Conservation (phyloP, 37 sponge, comb jelly and placozoan species). For the Crambe crambe region DNA sequence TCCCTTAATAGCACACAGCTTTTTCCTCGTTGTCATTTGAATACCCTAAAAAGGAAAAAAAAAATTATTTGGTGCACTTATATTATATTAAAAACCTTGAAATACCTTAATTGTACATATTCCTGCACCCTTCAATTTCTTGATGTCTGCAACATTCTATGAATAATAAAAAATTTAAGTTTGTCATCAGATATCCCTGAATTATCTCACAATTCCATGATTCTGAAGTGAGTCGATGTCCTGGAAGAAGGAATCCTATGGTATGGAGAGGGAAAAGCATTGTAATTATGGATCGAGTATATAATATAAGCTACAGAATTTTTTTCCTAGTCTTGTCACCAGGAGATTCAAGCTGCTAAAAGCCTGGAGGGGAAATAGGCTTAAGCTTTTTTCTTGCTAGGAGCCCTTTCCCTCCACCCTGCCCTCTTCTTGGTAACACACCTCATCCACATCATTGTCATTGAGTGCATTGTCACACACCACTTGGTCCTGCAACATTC, state of each 20-base stretch:
- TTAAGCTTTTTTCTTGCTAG: too few relatives aligned
- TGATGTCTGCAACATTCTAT: slow-evolving; percentile 97
- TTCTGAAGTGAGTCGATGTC: slow-evolving; percentile 93
- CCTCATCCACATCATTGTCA: slow-evolving; percentile 51
- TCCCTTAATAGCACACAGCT: slow-evolving; percentile 90
- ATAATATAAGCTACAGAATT: too few relatives aligned
- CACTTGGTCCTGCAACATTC: slow-evolving; percentile 57
- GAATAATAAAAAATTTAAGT: not conserved
- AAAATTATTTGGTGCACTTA: not conserved
- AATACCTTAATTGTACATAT: slow-evolving; percentile 94
- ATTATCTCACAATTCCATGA: slow-evolving; percentile 89
- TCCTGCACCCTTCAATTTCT: slow-evolving; percentile 95
- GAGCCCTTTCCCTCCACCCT: too few relatives aligned
- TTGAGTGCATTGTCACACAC: slow-evolving; percentile 43
- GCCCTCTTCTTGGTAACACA: too few relatives aligned
- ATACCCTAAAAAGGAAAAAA: slow-evolving; percentile 66
- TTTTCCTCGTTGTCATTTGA: slow-evolving; percentile 97
- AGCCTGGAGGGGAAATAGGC: too few relatives aligned
- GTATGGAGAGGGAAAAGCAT: not conserved
- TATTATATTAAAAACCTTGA: not conserved
- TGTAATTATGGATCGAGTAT: too few relatives aligned
- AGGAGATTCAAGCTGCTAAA: too few relatives aligned
- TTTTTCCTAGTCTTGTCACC: too few relatives aligned
- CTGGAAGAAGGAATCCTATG: slow-evolving; percentile 85
- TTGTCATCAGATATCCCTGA: not conserved